Evolutionary conservation across 2,888 invertebrate genomes (phyloP), one percentile per base, ranked within the genome.

Genomic region (Scaptomyza caliginosa): DNA sequence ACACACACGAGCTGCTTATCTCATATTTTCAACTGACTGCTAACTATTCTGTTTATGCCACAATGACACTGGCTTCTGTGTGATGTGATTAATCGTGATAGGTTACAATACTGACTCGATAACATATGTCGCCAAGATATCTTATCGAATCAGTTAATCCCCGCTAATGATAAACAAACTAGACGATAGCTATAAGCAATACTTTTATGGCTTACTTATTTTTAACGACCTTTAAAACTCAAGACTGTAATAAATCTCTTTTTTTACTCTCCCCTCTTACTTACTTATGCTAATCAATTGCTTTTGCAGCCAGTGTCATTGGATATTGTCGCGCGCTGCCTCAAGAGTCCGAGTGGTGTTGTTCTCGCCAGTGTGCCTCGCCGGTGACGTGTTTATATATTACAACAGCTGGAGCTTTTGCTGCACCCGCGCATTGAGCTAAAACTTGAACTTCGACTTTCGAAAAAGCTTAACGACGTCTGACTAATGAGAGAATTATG

Each of bases 401-500:
- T 13, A n/a, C n/a, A n/a, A n/a, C n/a, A 8, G 34, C 34, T 34
- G 54, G 54, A 45, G 54, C 21, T 49, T 24, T 45, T 54, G 76
- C 77, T 76, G 74, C 74, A 74, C 76, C 74, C 74, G 74, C 74
- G 73, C 64, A 62, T 63, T 71, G 50, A 24, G 57, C 60, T 52
- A 66, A 86, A 71, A 79, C 86, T 80, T 77, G 84, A 86, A 81
- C 86, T 77, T 74, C 76, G 83, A 82, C 87, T 81, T 81, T 81
- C 86, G 67, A 85, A 87, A 76, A 69, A 51, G 17, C 43, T 65
- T 6, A 24, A 30, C 49, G 32, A 40, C 60, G 72, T 60, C 72
- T 82, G 87, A 87, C 82, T 85, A 83, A 87, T 83, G 71, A 77
- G 77, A 71, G 67, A 82, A 83, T 87, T 87, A 83, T 83, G 82